These are phyloP conservation scores for Mus spretus DNA, from an alignment of 2,797 vertebrate species.

Conservation along the genomic window DNA sequence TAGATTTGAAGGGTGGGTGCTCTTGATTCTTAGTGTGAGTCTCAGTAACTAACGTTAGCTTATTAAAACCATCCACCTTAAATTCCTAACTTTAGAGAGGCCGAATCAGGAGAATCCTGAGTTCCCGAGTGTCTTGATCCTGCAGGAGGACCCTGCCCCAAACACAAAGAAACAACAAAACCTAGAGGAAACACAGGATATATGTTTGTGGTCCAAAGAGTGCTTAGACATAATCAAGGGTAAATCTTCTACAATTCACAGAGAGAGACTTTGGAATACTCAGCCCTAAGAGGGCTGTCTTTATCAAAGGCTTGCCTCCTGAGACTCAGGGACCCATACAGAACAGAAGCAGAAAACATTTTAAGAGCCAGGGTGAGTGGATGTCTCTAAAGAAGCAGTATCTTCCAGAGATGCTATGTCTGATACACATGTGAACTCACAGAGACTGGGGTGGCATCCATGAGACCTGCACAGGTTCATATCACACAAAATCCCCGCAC, in stretches of 20 bases:
- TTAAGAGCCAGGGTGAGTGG: background rate
- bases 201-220: slow-evolving; percentile 46
- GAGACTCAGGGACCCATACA: background rate
- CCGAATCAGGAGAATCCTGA: background rate
- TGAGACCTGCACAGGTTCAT: background rate
- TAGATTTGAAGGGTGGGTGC: background rate
- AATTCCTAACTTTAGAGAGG: background rate
- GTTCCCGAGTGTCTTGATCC: background rate
- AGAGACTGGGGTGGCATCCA: background rate
- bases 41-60: slow-evolving; percentile 27
- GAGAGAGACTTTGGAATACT: background rate
- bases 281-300: background rate
- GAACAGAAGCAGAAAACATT: background rate
- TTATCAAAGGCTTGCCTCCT: background rate
- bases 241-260: background rate
- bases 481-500: background rate
- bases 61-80: background rate
- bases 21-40: background rate
- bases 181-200: background rate
- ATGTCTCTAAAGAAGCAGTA: background rate
- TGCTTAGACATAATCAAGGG: background rate
- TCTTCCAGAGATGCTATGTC: background rate
- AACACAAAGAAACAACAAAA: background rate
- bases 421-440: background rate
- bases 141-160: background rate